A percentile compares a stretch with the other conserved stretches of the same genome.
Evolutionary conservation across 2,113 vertebrate genomes (phyloP).

Genomic region (Datnioides undecimradiatus): DNA sequence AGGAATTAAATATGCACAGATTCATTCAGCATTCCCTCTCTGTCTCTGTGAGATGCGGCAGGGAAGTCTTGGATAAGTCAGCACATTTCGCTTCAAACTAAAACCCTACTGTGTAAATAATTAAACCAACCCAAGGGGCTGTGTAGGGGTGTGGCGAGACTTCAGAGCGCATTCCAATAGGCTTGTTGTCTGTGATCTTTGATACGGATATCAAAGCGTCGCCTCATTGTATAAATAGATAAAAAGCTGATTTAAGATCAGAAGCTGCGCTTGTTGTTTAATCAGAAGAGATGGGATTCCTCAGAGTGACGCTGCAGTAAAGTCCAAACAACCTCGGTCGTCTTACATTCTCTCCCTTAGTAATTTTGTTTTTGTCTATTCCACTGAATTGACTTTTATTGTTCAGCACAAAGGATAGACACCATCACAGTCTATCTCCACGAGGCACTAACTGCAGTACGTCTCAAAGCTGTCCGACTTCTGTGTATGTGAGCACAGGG

Average conservation of each 20-base stretch:
- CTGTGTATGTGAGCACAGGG: conserved; percentile 18
- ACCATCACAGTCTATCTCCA: not conserved
- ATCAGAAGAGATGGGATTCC: conserved; percentile 24
- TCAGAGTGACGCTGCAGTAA: conserved; percentile 5
- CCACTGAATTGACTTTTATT: not conserved
- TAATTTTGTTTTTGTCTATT: not conserved
- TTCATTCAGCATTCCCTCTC: conserved; percentile 58
- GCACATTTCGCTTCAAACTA: conserved; percentile 68
- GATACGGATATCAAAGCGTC: conserved; percentile 66
- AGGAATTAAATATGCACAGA: conserved; percentile 29
- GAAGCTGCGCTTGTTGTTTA: conserved; percentile 19
- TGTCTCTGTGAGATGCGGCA: conserved; percentile 23
- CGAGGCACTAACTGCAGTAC: not conserved
- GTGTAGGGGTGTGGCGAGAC: conserved; percentile 55
- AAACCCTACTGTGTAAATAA: conserved; percentile 70
- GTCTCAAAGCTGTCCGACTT: not conserved
- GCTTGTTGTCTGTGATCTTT: conserved; percentile 64
- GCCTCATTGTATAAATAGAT: conserved; percentile 62
- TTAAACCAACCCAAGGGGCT: conserved; percentile 61
- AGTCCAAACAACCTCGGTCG: not conserved
- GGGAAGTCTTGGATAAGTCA: conserved; percentile 64
- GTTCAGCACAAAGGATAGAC: conserved; percentile 4
- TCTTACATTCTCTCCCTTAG: not conserved
- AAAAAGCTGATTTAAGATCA: conserved; percentile 52
- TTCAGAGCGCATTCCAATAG: conserved; percentile 53